These are phyloP conservation scores for Bettongia penicillata DNA, from an alignment of 2,113 vertebrate genomes.

Conservation along the genomic window DNA sequence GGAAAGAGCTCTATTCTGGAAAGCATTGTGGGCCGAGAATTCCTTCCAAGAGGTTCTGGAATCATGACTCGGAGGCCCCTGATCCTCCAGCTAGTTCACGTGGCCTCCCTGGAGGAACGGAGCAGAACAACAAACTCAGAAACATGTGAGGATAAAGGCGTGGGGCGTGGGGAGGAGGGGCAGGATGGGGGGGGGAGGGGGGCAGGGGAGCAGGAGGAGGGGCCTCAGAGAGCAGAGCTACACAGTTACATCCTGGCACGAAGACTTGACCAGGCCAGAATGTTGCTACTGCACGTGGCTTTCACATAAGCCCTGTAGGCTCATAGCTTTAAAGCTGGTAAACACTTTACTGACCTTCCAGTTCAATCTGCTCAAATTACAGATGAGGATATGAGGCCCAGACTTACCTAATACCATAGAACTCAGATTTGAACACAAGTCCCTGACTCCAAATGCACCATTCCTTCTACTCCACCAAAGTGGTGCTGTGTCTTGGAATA, in stretches of 20 bases:
- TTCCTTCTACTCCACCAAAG: background rate
- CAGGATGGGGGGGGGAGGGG: rapidly evolving
- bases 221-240: no score
- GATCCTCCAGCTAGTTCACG: constrained; percentile 6
- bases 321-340: background rate
- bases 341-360: background rate
- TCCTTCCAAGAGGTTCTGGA: background rate
- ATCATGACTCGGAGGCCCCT: background rate
- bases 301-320: background rate
- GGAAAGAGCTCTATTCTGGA: constrained; percentile 44
- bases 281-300: no score
- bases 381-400: background rate
- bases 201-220: rapidly evolving
- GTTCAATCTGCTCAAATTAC: background rate
- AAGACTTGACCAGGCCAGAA: no score
- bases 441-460: background rate
- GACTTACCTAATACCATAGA: background rate
- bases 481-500: no score
- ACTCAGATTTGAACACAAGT: background rate
- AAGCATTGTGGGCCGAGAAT: background rate
- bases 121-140: constrained; percentile 69
- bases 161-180: no score
- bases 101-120: constrained; percentile 81
- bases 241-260: background rate
- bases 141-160: constrained; percentile 75